These are phyloP conservation scores for Trachelipus rathkii DNA, from an alignment of 1,140 invertebrate genomes.

Conservation along the genomic window DNA sequence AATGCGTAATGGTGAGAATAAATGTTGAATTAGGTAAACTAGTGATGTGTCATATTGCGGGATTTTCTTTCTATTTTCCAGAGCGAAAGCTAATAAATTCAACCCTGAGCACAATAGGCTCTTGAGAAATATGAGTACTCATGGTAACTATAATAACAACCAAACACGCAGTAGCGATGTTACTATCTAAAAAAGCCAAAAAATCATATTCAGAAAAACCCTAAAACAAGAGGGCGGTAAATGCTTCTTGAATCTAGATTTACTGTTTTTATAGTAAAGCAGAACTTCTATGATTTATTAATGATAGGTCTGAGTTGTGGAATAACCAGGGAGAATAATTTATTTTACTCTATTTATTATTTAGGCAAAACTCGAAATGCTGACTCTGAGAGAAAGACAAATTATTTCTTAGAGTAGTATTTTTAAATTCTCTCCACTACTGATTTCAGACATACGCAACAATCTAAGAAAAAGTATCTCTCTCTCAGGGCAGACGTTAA, in stretches of 20 bases:
- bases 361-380: not conserved
- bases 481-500: not conserved
- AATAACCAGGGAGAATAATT: too few species aligned
- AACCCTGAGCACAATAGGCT: too few species aligned
- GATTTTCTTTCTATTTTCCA: too few species aligned
- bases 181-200: conserved; percentile 39
- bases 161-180: conserved; percentile 36
- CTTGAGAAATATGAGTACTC: too few species aligned
- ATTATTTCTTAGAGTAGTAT: not conserved
- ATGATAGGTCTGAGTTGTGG: too few species aligned
- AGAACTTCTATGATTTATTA: not conserved
- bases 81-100: too few species aligned
- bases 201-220: conserved; percentile 41
- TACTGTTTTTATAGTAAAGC: not conserved
- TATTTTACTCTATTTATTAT: not conserved
- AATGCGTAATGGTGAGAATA: too few species aligned
- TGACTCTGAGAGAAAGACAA: not conserved
- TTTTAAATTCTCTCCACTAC: too few species aligned
- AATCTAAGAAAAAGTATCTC: too few species aligned
- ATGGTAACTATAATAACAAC: too few species aligned
- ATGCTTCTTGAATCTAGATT: not conserved
- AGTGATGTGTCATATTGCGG: too few species aligned
- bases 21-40: too few species aligned
- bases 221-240: not conserved
- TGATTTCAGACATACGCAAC: not conserved